Evolutionary conservation across 1,140 invertebrate species (phyloP).

Genomic region (Lysiphlebus fabarum): DNA sequence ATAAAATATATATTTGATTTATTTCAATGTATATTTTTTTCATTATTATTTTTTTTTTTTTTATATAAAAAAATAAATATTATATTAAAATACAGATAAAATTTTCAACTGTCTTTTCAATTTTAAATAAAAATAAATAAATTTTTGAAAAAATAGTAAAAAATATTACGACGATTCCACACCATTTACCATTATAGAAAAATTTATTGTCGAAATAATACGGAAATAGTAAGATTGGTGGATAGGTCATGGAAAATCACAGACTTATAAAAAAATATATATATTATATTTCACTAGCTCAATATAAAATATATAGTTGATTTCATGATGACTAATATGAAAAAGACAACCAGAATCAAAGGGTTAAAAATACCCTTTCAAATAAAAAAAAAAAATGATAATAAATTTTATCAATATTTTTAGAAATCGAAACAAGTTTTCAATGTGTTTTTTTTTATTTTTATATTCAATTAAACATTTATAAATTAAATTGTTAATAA

Average conservation of each 20-base stretch:
- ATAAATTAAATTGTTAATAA: too few relatives aligned
- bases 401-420: too few relatives aligned
- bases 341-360: slow-evolving; percentile 5
- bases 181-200: slow-evolving; percentile 26
- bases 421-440: too few relatives aligned
- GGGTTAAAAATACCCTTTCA: slow-evolving; percentile 22
- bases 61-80: too few relatives aligned
- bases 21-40: neutral
- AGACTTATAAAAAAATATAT: slow-evolving; percentile 7
- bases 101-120: slow-evolving; percentile 9
- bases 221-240: slow-evolving; percentile 32
- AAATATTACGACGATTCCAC: slow-evolving; percentile 26
- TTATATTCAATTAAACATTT: too few relatives aligned
- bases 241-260: neutral
- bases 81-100: too few relatives aligned
- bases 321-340: slow-evolving; percentile 16
- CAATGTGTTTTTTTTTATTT: too few relatives aligned
- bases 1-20: too few relatives aligned
- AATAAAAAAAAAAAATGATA: too few relatives aligned
- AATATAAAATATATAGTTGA: neutral
- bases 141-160: neutral
- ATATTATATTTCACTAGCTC: neutral
- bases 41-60: too few relatives aligned
- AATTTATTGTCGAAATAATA: slow-evolving; percentile 39
- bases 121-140: too few relatives aligned